A percentile compares a stretch with the other conserved stretches of the same genome.
Conservation (phyloP, 2,113 vertebrate species). For the Daubentonia madagascariensis region DNA sequence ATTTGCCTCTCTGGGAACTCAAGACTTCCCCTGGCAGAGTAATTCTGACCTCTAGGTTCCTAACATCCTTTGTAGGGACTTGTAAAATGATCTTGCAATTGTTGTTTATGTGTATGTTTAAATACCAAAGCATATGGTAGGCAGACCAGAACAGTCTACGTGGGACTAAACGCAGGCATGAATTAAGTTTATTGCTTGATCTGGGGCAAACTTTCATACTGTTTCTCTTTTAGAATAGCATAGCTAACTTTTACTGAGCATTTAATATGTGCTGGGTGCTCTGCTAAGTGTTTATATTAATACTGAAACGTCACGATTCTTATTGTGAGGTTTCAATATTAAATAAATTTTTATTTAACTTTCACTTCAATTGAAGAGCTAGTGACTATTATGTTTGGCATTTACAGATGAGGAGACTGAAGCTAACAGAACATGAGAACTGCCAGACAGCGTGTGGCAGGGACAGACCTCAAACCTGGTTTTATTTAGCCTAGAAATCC, state of each 20-base stretch:
- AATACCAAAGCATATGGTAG: background rate
- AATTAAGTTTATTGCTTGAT: background rate
- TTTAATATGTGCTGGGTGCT: background rate
- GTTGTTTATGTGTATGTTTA: background rate
- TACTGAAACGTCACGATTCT: background rate
- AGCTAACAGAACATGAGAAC: background rate
- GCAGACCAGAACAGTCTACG: background rate
- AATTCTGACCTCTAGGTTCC: background rate
- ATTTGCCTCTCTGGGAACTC: background rate
- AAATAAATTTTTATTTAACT: too few species aligned
- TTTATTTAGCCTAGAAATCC: background rate
- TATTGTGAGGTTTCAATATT: too few species aligned
- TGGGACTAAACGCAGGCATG: background rate
- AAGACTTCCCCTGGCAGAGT: background rate
- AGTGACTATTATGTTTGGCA: background rate
- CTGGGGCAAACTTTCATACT: background rate
- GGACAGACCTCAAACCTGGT: background rate
- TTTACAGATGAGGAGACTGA: background rate
- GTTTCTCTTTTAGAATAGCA: background rate
- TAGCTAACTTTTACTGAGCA: background rate
- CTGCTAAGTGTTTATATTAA: background rate
- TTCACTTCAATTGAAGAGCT: background rate
- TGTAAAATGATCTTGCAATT: background rate
- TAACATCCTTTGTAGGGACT: background rate
- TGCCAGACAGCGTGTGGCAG: background rate